These are phyloP conservation scores for Lycocerus yunnanus DNA, from an alignment of 2,888 invertebrate genomes.

Conservation along the genomic window DNA sequence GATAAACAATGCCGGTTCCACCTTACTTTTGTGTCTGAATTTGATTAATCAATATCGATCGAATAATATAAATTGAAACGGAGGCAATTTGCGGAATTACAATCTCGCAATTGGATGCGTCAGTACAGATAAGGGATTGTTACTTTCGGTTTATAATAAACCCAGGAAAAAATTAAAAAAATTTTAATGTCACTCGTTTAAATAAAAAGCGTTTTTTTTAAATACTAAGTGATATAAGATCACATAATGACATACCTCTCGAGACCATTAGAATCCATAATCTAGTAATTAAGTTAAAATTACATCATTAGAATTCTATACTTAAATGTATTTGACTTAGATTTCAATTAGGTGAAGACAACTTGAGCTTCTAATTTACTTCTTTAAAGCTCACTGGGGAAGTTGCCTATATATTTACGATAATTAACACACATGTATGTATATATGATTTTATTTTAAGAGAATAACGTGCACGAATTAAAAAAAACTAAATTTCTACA, in stretches of 20 bases:
- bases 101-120: too few species aligned
- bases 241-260: neutral
- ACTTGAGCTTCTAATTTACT: neutral
- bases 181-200: too few species aligned
- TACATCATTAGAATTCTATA: slow-evolving; percentile 2
- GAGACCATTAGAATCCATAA: neutral
- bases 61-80: too few species aligned
- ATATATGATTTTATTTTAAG: neutral
- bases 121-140: too few species aligned
- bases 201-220: too few species aligned
- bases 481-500: neutral
- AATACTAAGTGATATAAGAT: neutral
- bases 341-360: slow-evolving; percentile 4
- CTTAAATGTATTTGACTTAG: neutral
- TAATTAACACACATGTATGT: neutral
- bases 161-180: too few species aligned
- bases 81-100: too few species aligned
- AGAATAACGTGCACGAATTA: neutral
- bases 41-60: too few species aligned
- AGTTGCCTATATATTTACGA: neutral
- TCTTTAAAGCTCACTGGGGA: neutral
- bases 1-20: too few species aligned
- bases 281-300: slow-evolving; percentile 1
- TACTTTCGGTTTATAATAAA: too few species aligned
- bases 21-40: too few species aligned